Percentiles rank a stretch among this genome's conserved stretches.
These are phyloP conservation scores for Rapana venosa DNA, from an alignment of 2,888 invertebrate species.

Conservation along the genomic window DNA sequence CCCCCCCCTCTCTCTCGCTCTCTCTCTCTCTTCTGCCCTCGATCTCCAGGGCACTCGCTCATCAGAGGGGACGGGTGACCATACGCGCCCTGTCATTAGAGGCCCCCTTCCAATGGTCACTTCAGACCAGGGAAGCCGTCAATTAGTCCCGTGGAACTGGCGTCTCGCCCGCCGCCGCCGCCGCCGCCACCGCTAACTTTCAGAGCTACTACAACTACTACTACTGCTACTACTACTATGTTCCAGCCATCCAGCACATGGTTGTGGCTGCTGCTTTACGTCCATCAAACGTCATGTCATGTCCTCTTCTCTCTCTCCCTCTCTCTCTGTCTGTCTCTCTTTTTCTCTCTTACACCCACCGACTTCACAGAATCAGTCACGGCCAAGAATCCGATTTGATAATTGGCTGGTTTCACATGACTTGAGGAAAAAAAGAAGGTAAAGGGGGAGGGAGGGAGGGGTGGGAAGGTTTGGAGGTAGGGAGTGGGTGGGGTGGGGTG, in stretches of 20 bases:
- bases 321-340: not conserved
- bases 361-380: no score
- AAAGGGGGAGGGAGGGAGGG: no score
- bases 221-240: not conserved
- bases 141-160: not conserved
- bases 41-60: not conserved
- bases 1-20: not conserved
- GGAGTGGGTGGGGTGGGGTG: no score
- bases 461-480: no score
- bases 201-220: not conserved
- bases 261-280: not conserved
- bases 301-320: not conserved
- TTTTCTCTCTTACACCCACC: not conserved
- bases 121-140: not conserved
- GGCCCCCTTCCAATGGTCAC: not conserved
- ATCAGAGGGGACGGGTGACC: constrained; percentile 5
- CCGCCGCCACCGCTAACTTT: no score
- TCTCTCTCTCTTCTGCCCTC: not conserved
- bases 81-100: constrained; percentile 4
- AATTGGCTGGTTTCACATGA: no score
- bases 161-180: no score
- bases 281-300: not conserved
- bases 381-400: no score
- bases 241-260: not conserved
- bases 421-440: no score